phyloP scores from a whole-genome alignment of 2,888 invertebrate species.

The Cetonia aurata region DNA sequence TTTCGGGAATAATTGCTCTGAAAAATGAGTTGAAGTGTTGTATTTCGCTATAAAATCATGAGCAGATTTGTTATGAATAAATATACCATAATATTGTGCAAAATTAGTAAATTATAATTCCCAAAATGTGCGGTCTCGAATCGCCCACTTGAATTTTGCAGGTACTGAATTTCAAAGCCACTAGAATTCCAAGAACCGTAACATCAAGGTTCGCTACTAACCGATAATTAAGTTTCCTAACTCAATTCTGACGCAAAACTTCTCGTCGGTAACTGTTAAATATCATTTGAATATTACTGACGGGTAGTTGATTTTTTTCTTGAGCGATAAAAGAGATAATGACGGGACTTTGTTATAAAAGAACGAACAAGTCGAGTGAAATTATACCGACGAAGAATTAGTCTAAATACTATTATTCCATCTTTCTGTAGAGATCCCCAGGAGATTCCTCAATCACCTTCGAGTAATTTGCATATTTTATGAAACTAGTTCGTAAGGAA shows the following conservation, averaged over 20 bases:
- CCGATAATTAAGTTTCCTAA: slow-evolving; percentile 4
- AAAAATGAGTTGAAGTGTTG: too few relatives aligned
- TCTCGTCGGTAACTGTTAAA: background rate
- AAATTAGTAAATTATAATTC: too few relatives aligned
- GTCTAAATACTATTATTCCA: slow-evolving; percentile 20
- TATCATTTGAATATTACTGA: slow-evolving; percentile 26
- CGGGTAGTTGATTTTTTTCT: slow-evolving; percentile 8
- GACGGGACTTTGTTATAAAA: background rate
- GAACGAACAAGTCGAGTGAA: slow-evolving; percentile 24
- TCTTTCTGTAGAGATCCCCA: slow-evolving; percentile 13
- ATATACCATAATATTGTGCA: too few relatives aligned
- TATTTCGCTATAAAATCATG: too few relatives aligned
- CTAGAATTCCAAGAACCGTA: too few relatives aligned
- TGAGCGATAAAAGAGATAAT: background rate
- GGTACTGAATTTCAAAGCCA: too few relatives aligned
- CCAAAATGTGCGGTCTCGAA: too few relatives aligned
- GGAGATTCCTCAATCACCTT: slow-evolving; percentile 5
- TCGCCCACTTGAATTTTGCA: too few relatives aligned
- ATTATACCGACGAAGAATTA: slow-evolving; percentile 19
- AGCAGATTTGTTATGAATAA: too few relatives aligned
- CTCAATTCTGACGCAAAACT: slow-evolving; percentile 11
- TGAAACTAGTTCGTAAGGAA: slow-evolving; percentile 22
- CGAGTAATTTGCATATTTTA: slow-evolving; percentile 35
- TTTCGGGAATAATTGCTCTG: too few relatives aligned
- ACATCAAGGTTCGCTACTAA: background rate